Percentiles rank a stretch among this genome's conserved stretches.
phyloP scores from a whole-genome alignment of 2,113 vertebrate species.

The Bujurquina vittata region DNA sequence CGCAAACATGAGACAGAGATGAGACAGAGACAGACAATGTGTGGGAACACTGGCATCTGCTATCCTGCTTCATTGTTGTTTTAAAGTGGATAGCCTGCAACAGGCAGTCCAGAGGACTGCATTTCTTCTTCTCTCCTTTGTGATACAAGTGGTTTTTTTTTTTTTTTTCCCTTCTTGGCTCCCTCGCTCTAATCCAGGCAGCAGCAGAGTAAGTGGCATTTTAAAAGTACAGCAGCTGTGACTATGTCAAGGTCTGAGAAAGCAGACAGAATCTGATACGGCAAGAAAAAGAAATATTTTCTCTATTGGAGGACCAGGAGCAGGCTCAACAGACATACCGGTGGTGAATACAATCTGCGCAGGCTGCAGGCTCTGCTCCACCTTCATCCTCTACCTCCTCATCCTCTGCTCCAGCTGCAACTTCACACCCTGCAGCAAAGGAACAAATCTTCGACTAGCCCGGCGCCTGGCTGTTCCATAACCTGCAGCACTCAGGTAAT shows the following conservation, averaged over 20 bases:
- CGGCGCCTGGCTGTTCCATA: not conserved
- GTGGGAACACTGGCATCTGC: not conserved
- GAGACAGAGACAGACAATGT: conserved; percentile 1
- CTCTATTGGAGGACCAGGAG: conserved; percentile 7
- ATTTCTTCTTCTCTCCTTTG: conserved; percentile 2
- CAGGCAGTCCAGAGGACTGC: conserved; percentile 1
- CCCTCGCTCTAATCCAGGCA: conserved; percentile 2
- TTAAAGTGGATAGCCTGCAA: not conserved
- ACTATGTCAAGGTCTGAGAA: conserved; percentile 53
- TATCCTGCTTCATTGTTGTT: not conserved
- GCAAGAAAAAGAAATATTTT: not conserved
- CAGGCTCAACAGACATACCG: conserved; percentile 13
- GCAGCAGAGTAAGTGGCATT: conserved; percentile 30
- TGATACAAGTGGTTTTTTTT: not conserved
- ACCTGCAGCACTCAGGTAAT: conserved; percentile 53
- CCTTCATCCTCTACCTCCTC: conserved; percentile 50
- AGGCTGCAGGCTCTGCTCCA: conserved; percentile 3
- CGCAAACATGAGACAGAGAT: conserved; percentile 23
- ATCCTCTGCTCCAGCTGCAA: conserved; percentile 47
- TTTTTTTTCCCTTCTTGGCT: conserved; percentile 12
- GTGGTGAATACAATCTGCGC: not conserved
- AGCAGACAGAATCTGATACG: conserved; percentile 33
- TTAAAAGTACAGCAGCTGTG: conserved; percentile 39
- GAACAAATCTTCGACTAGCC: conserved; percentile 3
- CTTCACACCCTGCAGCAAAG: conserved; percentile 44